Evolutionary conservation across 2,797 vertebrate species (phyloP), one percentile per base, ranked within the genome.

Genomic region (Parotocinclus haroldoi): DNA sequence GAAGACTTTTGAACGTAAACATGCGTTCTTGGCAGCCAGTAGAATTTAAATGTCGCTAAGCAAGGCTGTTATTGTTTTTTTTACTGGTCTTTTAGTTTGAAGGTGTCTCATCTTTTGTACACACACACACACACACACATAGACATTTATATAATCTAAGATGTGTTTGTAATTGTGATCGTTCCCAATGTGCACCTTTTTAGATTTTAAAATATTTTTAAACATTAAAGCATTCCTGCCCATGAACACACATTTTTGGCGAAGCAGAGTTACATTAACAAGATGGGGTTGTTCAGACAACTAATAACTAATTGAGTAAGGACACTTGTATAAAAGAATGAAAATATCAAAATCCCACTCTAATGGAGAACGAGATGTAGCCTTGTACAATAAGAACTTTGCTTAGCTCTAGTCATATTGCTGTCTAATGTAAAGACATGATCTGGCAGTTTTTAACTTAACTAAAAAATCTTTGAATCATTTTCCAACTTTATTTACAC

Each of bases 1-100:
- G 70, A 69, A 74, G 17, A 60, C 61, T 71, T 88, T 88, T 51
- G 81, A 87, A 89, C 80, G 60, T 79, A 88, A 90, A 89, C 77
- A 84, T 19, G 74, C 56, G 77, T 82, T 64, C 58, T 49, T 63
- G 42, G 51, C 61, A 74, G 74, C 80, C 79, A 86, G 83, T 87
- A 75, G 83, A 67, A 76, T 76, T 75, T 58, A 53, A 81, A 74
- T 0, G 0, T 64, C 39, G 9, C 38, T 8, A 1, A 14, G 14
- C 36, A 42, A n/a, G 16, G 18, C 58, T 7, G 14, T 42, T 38
- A 69, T 69, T 72, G 71, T 58, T n/a, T 59, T 56, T 56, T 50
- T 56, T 50, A 49, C 27, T 38, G n/a, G n/a, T 9, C 27, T 27
- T 7, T 46, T 18, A 50, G 10, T 39, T 50, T 17, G n/a, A 10